Base-by-base conservation (phyloP, 2,888 invertebrate genomes). In the Podotricha telesiphe region DNA sequence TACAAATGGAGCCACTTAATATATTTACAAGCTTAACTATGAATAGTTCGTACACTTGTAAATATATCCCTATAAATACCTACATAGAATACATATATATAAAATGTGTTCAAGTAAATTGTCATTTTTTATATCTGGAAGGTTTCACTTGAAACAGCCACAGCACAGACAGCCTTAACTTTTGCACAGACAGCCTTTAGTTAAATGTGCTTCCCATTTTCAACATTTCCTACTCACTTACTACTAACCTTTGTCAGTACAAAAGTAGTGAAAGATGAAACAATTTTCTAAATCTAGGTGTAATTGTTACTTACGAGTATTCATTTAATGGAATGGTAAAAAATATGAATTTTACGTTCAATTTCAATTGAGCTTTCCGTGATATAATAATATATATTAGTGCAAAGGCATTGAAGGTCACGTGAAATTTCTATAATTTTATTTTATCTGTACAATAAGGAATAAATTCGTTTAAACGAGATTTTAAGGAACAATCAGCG, bases 401-500 rank as follows among this genome's bases (percentile, higher is more conserved):
- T 17, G 34, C 17, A 55, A 55, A 11, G 11, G n/a, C 11, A 4
- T 37, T 55, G 55, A 17, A 55, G 34, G 55, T 55, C 55, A 55
- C n/a, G 17, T 4, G n/a, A 5, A 53, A 53, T 53, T 53, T 55
- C 34, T 55, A 55, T 55, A 37, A 37, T 53, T 53, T 17, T 11
- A 53, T n/a, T 34, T 53, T 34, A 17, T 34, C 17, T 53, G n/a
- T 53, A 53, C 28, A 48, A 20, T 10, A 11, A 48, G 22, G 15
- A 22, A 28, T 37, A 34, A 19, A 37, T 55, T 55, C 1, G 34
- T 17, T 19, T 55, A 34, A 55, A 55, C 34, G 34, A 37, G 11
- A 55, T 13, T 55, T 37, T 55, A 37, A 37, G 55, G 55, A 55
- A 55, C 55, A 34, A 55, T 55, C 55, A 37, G 34, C 11, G 55